Conservation (phyloP, 2,888 invertebrate genomes). For the Tipula vernalis region DNA sequence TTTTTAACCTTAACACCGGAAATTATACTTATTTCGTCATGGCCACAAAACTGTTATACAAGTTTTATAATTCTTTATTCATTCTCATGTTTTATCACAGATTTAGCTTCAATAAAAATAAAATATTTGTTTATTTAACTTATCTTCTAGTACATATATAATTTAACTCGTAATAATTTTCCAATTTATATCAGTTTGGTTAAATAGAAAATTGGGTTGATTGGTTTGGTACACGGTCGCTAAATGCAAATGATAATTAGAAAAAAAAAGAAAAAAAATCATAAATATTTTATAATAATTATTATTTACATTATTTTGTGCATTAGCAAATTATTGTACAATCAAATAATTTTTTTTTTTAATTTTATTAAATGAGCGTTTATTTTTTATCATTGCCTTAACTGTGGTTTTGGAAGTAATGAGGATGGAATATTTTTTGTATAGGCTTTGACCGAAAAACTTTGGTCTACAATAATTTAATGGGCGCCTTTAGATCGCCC, state of each 20-base stretch:
- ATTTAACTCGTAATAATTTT: neutral
- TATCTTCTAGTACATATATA: neutral
- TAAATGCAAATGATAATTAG: neutral
- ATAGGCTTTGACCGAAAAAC: neutral
- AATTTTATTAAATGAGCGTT: neutral
- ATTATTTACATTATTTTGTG: neutral
- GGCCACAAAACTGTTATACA: neutral
- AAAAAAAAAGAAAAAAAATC: neutral
- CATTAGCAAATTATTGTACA: neutral
- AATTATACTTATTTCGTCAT: neutral
- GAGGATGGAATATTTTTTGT: neutral
- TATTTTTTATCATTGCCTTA: neutral
- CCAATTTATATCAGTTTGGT: neutral
- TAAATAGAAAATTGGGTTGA: neutral
- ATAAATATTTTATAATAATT: neutral
- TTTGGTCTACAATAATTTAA: neutral
- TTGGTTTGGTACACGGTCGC: neutral
- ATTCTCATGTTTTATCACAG: neutral
- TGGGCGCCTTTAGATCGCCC: neutral
- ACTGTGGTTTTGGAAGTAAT: neutral
- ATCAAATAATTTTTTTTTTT: no score
- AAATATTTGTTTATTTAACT: neutral
- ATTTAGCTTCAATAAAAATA: neutral
- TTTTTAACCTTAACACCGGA: neutral
- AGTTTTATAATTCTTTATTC: neutral